Evolutionary conservation across 2,888 invertebrate species (phyloP).

Genomic region (Eumacrocentrus americanus): DNA sequence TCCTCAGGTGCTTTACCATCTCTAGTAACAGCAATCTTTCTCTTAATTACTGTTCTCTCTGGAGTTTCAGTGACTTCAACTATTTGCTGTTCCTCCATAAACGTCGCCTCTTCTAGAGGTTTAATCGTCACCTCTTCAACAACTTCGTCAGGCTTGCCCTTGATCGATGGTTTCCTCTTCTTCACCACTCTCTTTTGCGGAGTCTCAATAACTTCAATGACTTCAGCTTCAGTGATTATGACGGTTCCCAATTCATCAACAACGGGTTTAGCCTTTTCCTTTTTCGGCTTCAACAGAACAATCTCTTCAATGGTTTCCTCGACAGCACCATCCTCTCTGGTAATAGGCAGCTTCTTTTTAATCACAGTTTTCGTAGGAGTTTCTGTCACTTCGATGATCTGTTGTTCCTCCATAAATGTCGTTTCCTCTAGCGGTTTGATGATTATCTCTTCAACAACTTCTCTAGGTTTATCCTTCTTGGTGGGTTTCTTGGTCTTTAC

Average conservation of each 20-base stretch:
- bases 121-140: constrained; percentile 42
- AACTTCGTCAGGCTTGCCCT: constrained; percentile 36
- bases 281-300: constrained; percentile 40
- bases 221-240: constrained; percentile 49
- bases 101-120: constrained; percentile 44
- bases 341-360: constrained; percentile 45
- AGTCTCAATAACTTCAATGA: constrained; percentile 54
- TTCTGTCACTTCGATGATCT: constrained; percentile 56
- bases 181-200: constrained; percentile 55
- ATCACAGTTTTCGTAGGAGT: constrained; percentile 53
- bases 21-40: constrained; percentile 34
- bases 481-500: constrained; percentile 44
- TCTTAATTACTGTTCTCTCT: constrained; percentile 41
- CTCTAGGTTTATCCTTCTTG: constrained; percentile 39
- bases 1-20: constrained; percentile 43
- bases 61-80: constrained; percentile 45
- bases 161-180: constrained; percentile 48
- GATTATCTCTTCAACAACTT: constrained; percentile 34
- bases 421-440: constrained; percentile 40
- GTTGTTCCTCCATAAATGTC: constrained; percentile 40
- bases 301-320: constrained; percentile 49
- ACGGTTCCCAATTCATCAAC: constrained; percentile 41
- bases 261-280: constrained; percentile 42
- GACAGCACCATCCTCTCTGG: constrained; percentile 39
- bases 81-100: constrained; percentile 50